A percentile compares a stretch with the other conserved stretches of the same genome.
These are phyloP conservation scores for Thinocorus orbignyianus DNA, from an alignment of 2,113 vertebrate species.

Conservation along the genomic window DNA sequence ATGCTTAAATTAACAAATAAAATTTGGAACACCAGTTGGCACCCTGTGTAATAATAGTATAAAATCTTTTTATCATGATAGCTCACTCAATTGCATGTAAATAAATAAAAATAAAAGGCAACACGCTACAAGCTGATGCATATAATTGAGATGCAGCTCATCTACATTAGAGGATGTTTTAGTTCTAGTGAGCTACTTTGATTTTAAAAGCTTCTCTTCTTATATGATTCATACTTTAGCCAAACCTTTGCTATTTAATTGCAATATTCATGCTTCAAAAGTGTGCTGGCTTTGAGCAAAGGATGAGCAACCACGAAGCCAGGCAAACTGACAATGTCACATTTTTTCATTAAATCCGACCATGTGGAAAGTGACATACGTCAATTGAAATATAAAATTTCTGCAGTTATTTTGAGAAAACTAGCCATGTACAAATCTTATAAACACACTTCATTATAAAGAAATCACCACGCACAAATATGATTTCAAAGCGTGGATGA, in stretches of 20 bases:
- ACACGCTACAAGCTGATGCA: background rate
- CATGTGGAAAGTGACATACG: background rate
- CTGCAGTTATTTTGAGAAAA: conserved; percentile 27
- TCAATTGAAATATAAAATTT: conserved; percentile 18
- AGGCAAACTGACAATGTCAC: background rate
- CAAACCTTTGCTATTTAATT: background rate
- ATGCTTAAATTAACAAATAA: background rate
- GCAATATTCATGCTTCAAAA: background rate
- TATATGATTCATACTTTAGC: background rate
- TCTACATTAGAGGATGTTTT: background rate
- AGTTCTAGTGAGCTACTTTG: background rate
- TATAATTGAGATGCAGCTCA: background rate
- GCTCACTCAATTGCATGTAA: background rate
- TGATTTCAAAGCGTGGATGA: background rate
- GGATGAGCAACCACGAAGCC: background rate
- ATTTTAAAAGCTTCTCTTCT: background rate
- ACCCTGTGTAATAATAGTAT: background rate
- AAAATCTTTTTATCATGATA: background rate
- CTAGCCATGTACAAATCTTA: background rate
- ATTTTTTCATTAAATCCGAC: conserved; percentile 37
- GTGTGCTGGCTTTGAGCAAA: background rate
- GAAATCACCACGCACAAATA: background rate
- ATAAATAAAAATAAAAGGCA: background rate
- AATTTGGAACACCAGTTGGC: background rate
- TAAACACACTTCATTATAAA: background rate